Evolutionary conservation across 2,888 invertebrate species (phyloP).

Genomic region (Heteromurus nitidus): DNA sequence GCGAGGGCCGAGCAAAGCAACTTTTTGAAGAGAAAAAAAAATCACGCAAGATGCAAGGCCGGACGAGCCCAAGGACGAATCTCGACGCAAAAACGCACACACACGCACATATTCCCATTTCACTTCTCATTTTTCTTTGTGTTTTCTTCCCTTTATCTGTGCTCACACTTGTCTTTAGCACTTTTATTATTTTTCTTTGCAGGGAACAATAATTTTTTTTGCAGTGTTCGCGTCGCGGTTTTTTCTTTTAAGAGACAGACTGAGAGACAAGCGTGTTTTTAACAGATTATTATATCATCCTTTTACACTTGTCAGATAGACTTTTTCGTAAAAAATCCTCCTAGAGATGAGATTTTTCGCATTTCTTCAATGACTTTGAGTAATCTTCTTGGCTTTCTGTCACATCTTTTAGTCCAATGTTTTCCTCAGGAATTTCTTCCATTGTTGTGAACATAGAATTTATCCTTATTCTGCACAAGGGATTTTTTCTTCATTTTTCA

Average conservation of each 20-base stretch:
- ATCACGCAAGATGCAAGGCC: conserved; percentile 47
- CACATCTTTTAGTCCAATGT: too few relatives aligned
- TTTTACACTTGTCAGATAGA: too few relatives aligned
- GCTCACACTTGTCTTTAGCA: too few relatives aligned
- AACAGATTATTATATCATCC: too few relatives aligned
- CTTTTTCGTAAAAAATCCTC: too few relatives aligned
- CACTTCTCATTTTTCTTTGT: too few relatives aligned
- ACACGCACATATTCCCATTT: too few relatives aligned
- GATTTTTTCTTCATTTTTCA: conserved; percentile 45
- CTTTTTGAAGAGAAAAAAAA: conserved; percentile 7
- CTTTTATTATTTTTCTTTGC: neutral
- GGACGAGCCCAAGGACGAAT: conserved; percentile 59
- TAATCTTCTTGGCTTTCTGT: conserved; percentile 34
- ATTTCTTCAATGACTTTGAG: conserved; percentile 46
- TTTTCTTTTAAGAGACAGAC: neutral
- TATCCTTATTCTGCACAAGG: too few relatives aligned
- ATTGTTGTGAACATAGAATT: too few relatives aligned
- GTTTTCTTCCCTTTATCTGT: too few relatives aligned
- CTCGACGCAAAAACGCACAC: too few relatives aligned
- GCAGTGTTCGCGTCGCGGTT: neutral
- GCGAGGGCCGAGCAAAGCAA: neutral
- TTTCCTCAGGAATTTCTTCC: too few relatives aligned
- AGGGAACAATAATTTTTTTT: neutral
- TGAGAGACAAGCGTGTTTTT: neutral
- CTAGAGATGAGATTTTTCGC: neutral